phyloP scores from a whole-genome alignment of 30 jellyfish, hydroid and myxozoan genomes.

The Aurelia aurita complex sp. Pacific region DNA sequence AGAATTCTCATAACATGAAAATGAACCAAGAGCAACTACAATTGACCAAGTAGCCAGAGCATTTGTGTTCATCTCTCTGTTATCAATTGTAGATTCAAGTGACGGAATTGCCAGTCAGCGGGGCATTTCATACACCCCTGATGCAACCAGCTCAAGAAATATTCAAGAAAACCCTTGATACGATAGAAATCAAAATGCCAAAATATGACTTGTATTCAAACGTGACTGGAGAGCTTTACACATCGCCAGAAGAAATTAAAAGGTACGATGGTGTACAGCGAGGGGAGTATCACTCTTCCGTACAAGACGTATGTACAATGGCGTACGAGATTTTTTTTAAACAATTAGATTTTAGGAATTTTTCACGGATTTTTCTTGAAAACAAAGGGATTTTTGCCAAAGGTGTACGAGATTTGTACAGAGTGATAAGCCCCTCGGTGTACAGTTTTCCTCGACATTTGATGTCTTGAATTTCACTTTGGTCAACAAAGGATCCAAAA shows the following conservation, averaged over 20 bases:
- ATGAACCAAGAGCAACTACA: not conserved
- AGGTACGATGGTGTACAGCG: constrained; percentile 28
- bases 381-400: too few relatives aligned
- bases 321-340: too few relatives aligned
- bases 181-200: constrained; percentile 57
- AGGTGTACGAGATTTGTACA: too few relatives aligned
- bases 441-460: too few relatives aligned
- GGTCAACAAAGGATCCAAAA: too few relatives aligned
- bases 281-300: too few relatives aligned
- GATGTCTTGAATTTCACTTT: too few relatives aligned
- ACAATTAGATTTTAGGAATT: too few relatives aligned
- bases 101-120: constrained; percentile 86
- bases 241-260: constrained; percentile 59
- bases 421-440: too few relatives aligned
- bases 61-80: not conserved
- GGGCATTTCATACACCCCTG: constrained; percentile 97
- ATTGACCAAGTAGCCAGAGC: not conserved
- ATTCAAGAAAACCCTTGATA: constrained; percentile 58
- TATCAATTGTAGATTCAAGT: constrained; percentile 21
- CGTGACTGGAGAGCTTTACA: constrained; percentile 89
- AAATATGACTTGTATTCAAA: constrained; percentile 73
- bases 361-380: too few relatives aligned
- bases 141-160: constrained; percentile 89
- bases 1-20: not conserved
- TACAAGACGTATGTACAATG: too few relatives aligned